Evolutionary conservation across 2,888 invertebrate genomes (phyloP), one percentile per base, ranked within the genome.

Genomic region (Cephus sareptanus): DNA sequence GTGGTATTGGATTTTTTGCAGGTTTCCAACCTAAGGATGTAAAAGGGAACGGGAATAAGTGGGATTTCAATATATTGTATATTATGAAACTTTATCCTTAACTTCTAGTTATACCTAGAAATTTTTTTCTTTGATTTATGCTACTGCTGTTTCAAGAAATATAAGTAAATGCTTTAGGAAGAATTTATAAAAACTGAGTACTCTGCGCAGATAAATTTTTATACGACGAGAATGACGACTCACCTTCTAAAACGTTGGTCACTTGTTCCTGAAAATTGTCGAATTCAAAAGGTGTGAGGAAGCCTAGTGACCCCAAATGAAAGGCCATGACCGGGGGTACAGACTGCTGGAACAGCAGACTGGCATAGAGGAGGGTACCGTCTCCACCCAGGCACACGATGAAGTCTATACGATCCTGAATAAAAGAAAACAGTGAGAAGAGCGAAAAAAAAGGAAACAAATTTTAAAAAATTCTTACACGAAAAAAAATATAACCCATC

Each of bases 261-360:
- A 99, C 97, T 93, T 98, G 97, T 79, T 97, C 97, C 91, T 97
- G 96, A 90, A 98, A 98, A 92, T 98, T 97, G 90, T 97, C 96
- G 93, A 98, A 97, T 90, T 97, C 97, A 92, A 99, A 99, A 15
- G 98, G 98, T 73, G 98, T 98, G 73, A 99, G 94, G 92, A 99
- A 99, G 4, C 99, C 99, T 77, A 99, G 92, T 4, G 98, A 98
- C 69, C 99, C 99, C 89, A 99, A 94, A 92, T 99, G 98, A 93
- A 99, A 99, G 79, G 99, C 98, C 98, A 99, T 98, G 74, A 99
- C 97, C 0, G 99, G 99, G 71, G 99, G 99, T 76, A 98, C 98
- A 11, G 98, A 98, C 94, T 97, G 96, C 95, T 99, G 95, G 89
- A 99, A 99, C 74, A 99, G 93, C 74, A 34, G 95, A 88, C 98